Evolutionary conservation across 2,888 invertebrate genomes (phyloP).

Genomic region (Hoplodrina blanda): DNA sequence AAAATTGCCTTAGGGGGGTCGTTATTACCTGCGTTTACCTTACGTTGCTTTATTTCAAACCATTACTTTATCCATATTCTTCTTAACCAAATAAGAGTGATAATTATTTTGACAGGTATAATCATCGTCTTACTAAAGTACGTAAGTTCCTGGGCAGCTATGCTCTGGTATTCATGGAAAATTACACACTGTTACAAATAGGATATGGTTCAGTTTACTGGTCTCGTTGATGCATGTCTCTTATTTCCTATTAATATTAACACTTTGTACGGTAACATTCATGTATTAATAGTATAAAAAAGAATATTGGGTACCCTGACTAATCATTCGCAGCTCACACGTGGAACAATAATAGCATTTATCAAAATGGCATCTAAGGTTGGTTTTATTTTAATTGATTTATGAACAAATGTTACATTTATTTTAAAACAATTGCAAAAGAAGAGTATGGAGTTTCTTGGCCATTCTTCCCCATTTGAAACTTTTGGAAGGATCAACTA

Average conservation of each 20-base stretch:
- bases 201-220: constrained; percentile 29
- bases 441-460: not conserved
- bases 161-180: constrained; percentile 4
- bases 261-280: constrained; percentile 1
- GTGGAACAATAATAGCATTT: constrained; percentile 82
- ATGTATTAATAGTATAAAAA: constrained; percentile 73
- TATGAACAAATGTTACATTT: not conserved
- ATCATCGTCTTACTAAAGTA: not conserved
- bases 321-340: constrained; percentile 85
- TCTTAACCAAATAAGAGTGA: not conserved
- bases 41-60: too few species aligned
- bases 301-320: constrained; percentile 75
- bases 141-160: constrained; percentile 6
- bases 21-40: too few species aligned
- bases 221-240: constrained; percentile 33
- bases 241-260: constrained; percentile 42
- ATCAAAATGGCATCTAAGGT: constrained; percentile 89
- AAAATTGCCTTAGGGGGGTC: too few species aligned
- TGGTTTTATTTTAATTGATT: constrained; percentile 25
- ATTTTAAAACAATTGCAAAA: not conserved
- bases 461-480: too few species aligned
- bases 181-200: constrained; percentile 8
- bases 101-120: not conserved
- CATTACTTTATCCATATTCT: too few species aligned
- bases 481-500: too few species aligned